Evolutionary conservation across 2,888 invertebrate species (phyloP), one percentile per base, ranked within the genome.

Genomic region (Platerodrilus igneus): DNA sequence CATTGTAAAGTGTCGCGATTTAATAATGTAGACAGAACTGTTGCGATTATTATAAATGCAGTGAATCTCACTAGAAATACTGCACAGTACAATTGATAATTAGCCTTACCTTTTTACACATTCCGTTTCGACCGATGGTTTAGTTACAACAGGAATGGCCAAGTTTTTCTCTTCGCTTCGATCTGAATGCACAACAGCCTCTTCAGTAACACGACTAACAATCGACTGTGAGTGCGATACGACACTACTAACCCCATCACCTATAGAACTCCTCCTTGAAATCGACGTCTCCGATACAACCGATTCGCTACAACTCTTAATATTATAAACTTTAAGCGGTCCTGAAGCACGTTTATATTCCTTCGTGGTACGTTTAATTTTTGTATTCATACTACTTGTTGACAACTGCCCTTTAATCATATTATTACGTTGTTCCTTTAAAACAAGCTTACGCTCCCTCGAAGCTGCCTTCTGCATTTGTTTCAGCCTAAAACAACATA

Each of bases 401-500:
- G 62, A 58, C 57, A 75, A 63, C 53, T 74, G 72, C 22, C 70
- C 68, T 60, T 74, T 74, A 20, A 75, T 72, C 62, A 74, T 64
- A 47, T 73, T 72, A n/a, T n/a, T n/a, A 23, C 70, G 64, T 50
- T 76, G 74, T 47, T 73, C 71, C 52, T 71, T 71, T 9, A 76
- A 57, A 53, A 72, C 68, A 3, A 67, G 61, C 52, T 73, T 75
- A 6, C 76, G 64, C 53, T 76, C 74, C 42, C 72, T 68, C 30
- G 75, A 74, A 14, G 72, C 71, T 31, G 71, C 68, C 55, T 74
- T 71, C 52, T 76, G 74, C 43, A 71, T 64, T 53, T 73, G 71
- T 57, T 74, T 74, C 44, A 76, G 56, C 49, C 75, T 74, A 46
- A 37, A 55, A 35, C 16, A 3, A 29, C 10, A 29, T 10, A 29